Conservation (phyloP, 2,113 vertebrate genomes). For the Nibea albiflora region DNA sequence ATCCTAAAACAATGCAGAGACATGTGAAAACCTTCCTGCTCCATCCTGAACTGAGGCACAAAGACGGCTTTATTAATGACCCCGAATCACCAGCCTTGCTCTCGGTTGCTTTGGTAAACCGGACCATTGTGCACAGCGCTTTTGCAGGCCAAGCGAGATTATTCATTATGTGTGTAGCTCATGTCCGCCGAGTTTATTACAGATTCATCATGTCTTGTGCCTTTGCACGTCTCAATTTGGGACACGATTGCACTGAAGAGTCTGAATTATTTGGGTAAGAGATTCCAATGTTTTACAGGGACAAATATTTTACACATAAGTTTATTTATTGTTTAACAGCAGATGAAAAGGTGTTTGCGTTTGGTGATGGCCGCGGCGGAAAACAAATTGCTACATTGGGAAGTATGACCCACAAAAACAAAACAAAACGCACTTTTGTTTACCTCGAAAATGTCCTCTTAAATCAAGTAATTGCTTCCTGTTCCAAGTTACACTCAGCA, state of each 20-base stretch:
- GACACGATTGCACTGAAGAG: background rate
- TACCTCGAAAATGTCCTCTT: slow-evolving; percentile 39
- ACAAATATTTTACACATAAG: background rate
- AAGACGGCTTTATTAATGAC: slow-evolving; percentile 71
- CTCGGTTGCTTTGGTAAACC: slow-evolving; percentile 64
- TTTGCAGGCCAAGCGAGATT: slow-evolving; percentile 53
- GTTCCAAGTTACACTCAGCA: slow-evolving; percentile 50
- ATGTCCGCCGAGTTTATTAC: slow-evolving; percentile 52
- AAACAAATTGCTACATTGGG: background rate
- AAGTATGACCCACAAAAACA: background rate
- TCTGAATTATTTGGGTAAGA: background rate
- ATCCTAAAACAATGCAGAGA: slow-evolving; percentile 57
- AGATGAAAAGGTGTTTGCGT: background rate
- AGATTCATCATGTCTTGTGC: slow-evolving; percentile 42
- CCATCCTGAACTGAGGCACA: slow-evolving; percentile 63
- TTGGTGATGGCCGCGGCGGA: background rate
- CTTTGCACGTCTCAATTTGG: slow-evolving; percentile 1
- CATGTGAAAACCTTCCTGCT: slow-evolving; percentile 67
- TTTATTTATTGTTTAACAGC: background rate
- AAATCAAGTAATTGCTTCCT: slow-evolving; percentile 64
- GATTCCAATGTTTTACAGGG: background rate
- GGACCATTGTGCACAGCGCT: slow-evolving; percentile 62
- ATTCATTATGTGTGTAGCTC: slow-evolving; percentile 69
- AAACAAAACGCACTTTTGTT: slow-evolving; percentile 24
- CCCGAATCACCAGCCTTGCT: slow-evolving; percentile 62